Evolutionary conservation across 2,113 vertebrate genomes (phyloP).

Genomic region (Motacilla alba): DNA sequence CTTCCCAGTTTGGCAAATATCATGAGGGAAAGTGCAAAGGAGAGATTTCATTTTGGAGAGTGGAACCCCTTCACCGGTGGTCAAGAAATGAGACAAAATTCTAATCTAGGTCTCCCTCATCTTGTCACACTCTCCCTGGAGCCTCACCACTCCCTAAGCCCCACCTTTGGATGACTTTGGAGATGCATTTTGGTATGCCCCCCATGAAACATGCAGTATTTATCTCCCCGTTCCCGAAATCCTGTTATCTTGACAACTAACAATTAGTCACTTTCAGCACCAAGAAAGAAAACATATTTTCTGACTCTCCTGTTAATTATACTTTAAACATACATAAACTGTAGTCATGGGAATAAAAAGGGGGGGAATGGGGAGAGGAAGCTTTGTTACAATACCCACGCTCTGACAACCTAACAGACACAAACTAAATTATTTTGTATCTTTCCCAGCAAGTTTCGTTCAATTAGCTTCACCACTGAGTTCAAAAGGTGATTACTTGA

Average conservation of each 20-base stretch:
- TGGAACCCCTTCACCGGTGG: accelerated
- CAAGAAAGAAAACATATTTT: background rate
- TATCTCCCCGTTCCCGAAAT: background rate
- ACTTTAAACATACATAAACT: constrained; percentile 7
- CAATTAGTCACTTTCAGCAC: background rate
- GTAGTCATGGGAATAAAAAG: background rate
- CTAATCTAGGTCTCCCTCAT: accelerated
- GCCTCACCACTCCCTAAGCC: background rate
- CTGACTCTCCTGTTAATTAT: background rate
- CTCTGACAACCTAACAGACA: constrained; percentile 20
- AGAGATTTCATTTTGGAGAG: background rate
- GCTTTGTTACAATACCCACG: background rate
- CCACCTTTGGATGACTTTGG: accelerated
- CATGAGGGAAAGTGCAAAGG: background rate
- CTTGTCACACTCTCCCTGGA: background rate
- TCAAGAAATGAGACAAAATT: background rate
- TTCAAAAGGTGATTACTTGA: constrained; percentile 70
- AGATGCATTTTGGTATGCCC: background rate
- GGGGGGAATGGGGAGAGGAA: accelerated
- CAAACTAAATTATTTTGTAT: constrained; percentile 60
- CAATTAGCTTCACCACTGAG: constrained; percentile 45
- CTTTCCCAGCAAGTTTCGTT: constrained; percentile 56
- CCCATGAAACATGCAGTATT: background rate
- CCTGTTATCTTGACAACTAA: background rate
- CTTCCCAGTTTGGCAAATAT: background rate